Base-by-base conservation (phyloP, 2,888 invertebrate species). In the Mesorhabditis sp. region DNA sequence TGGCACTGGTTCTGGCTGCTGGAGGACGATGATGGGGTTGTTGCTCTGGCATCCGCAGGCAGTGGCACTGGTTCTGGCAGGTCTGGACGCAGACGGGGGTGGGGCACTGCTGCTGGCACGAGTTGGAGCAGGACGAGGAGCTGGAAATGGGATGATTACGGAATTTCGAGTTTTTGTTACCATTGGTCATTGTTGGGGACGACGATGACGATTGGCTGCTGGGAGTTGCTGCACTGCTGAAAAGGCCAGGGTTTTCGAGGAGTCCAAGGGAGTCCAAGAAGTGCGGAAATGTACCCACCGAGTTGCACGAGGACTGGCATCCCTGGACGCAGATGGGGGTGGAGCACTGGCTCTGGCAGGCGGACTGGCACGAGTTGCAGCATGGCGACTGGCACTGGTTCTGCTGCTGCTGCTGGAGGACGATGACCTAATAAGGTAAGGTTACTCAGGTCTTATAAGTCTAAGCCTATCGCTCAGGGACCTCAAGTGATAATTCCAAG, bases 51-150 rank as follows among this genome's bases (percentile, higher is more conserved):
- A 76, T 28, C 73, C 71, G 70, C 74, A 74, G 43, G 73, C 73
- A 42, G 70, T 76, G 72, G 74, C 77, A 78, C 65, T 76, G 74
- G 68, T 72, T 71, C 72, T 74, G 77, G 72, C 79, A 79, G 15
- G 70, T 67, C 66, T 70, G 71, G 43, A 71, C 71, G 68, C 75
- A 76, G 73, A 73, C 70, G 45, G 76, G 73, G 42, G 74, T 76
- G 65, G 74, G 69, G 74, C 79, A 79, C 15, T 72, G 70, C 15
- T 70, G 72, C 62, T 76, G 69, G 74, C 79, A 79, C 70, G 77
- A 77, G 72, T 77, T 76, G 73, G 72, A 70, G 77, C 79, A 79
- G 44, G 74, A 74, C 69, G 71, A 74, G 65, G 73, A 72, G 75
- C 79, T 77, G 5, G 68, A 43, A 42, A 64, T 5, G 4, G 64